Percentiles rank a stretch among this genome's conserved stretches.
Conservation (phyloP, 2,797 vertebrate species). For the Anolis apletophallus region DNA sequence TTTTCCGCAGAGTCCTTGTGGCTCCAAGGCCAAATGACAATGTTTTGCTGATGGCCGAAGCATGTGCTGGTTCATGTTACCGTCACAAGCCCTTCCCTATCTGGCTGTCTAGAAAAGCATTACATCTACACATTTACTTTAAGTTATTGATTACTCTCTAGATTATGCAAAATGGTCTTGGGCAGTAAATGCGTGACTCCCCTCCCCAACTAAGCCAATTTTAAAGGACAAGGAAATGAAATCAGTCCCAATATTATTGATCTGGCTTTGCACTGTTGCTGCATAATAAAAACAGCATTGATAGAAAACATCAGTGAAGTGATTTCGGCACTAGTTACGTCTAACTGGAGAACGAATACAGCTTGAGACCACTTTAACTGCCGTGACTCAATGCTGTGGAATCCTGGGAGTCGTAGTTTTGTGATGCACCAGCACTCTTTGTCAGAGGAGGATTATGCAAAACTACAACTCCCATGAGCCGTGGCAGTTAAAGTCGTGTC, state of each 20-base stretch:
- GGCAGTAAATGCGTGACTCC: slow-evolving; percentile 71
- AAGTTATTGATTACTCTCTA: slow-evolving; percentile 75
- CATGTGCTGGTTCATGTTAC: slow-evolving; percentile 28
- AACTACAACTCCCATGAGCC: too few relatives aligned
- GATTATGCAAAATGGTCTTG: slow-evolving; percentile 70
- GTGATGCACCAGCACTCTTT: too few relatives aligned
- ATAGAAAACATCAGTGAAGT: not conserved
- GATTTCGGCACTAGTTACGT: not conserved
- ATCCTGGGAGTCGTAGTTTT: too few relatives aligned
- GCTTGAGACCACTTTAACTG: too few relatives aligned
- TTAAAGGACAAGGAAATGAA: slow-evolving; percentile 45
- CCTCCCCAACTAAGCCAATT: slow-evolving; percentile 5
- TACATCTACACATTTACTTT: slow-evolving; percentile 62
- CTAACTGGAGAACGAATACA: too few relatives aligned
- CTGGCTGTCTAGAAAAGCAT: slow-evolving; percentile 53
- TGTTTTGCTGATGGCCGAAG: slow-evolving; percentile 33
- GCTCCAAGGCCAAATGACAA: slow-evolving; percentile 21
- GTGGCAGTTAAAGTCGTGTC: too few relatives aligned
- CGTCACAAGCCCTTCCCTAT: slow-evolving; percentile 11
- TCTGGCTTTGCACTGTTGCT: not conserved
- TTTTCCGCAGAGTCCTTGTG: slow-evolving; percentile 55
- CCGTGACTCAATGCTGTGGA: too few relatives aligned
- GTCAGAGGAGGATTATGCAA: too few relatives aligned
- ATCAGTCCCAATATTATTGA: slow-evolving; percentile 59
- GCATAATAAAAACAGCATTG: not conserved